Percentiles rank a stretch among this genome's conserved stretches.
These are phyloP conservation scores for Thera britannica DNA, from an alignment of 2,888 invertebrate genomes.

Conservation along the genomic window DNA sequence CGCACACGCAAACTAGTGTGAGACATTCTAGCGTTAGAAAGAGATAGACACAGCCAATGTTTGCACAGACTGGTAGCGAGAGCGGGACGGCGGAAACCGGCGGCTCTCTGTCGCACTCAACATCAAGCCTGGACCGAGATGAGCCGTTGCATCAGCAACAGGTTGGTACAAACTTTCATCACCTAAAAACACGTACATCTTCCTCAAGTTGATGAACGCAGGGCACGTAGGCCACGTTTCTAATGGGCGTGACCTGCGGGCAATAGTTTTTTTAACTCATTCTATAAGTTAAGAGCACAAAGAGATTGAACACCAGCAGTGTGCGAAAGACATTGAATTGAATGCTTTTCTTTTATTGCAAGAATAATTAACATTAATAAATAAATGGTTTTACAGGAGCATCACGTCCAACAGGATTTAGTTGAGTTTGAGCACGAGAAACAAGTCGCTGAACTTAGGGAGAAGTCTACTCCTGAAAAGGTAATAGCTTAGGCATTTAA, in stretches of 20 bases:
- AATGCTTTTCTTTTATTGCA: too few relatives aligned
- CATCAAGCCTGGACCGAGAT: conserved; percentile 94
- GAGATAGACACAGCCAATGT: conserved; percentile 56
- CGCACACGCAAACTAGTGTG: conserved; percentile 31
- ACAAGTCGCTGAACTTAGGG: conserved; percentile 86
- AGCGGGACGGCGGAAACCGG: conserved; percentile 86
- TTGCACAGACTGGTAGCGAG: conserved; percentile 79
- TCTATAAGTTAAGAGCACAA: too few relatives aligned
- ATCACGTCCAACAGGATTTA: conserved; percentile 89
- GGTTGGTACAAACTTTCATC: conserved; percentile 58
- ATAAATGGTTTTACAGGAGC: conserved; percentile 79
- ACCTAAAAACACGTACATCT: not conserved
- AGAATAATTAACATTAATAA: too few relatives aligned
- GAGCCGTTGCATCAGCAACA: conserved; percentile 86
- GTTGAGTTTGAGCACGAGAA: conserved; percentile 91
- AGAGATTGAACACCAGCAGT: too few relatives aligned
- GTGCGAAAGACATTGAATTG: too few relatives aligned
- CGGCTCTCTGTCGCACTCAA: conserved; percentile 90
- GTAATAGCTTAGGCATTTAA: conserved; percentile 59
- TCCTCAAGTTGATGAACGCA: too few relatives aligned
- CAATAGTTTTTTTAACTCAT: too few relatives aligned
- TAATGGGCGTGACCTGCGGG: too few relatives aligned
- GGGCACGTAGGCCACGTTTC: too few relatives aligned
- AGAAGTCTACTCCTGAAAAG: conserved; percentile 94
- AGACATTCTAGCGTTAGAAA: conserved; percentile 58